A percentile compares a stretch with the other conserved stretches of the same genome.
phyloP scores from a whole-genome alignment of 2,888 invertebrate species.

The Polietes domitor region DNA sequence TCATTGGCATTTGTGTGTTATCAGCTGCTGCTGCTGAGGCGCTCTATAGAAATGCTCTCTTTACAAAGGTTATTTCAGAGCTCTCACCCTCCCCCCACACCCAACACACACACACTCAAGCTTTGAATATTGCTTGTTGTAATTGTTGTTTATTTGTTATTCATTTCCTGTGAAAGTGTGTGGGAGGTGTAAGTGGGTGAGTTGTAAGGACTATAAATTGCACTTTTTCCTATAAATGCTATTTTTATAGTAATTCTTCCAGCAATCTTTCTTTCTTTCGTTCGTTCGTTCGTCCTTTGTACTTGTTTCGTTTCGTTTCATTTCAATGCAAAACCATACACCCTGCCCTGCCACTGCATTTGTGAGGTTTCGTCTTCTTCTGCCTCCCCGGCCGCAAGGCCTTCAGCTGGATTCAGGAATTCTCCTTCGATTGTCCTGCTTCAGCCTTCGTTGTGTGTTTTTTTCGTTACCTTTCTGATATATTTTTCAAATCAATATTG shows the following conservation, averaged over 20 bases:
- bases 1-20: conserved; percentile 55
- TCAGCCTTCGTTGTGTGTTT: neutral
- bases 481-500: conserved; percentile 66
- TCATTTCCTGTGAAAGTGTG: neutral
- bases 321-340: conserved; percentile 12
- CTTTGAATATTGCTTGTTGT: conserved; percentile 6
- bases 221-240: conserved; percentile 19
- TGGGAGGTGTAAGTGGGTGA: neutral
- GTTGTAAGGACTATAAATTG: conserved; percentile 15
- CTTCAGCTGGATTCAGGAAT: neutral
- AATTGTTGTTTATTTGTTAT: conserved; percentile 4
- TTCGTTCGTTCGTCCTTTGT: neutral
- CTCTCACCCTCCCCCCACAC: neutral
- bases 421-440: neutral
- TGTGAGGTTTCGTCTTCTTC: neutral
- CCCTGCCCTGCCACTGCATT: neutral
- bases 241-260: conserved; percentile 17
- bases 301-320: conserved; percentile 3
- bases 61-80: neutral
- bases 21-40: conserved; percentile 1
- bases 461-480: neutral
- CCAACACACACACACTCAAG: neutral
- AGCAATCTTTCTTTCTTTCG: neutral
- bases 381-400: neutral
- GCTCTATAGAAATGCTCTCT: neutral